These are phyloP conservation scores for Ormyrus thymus DNA, from an alignment of 2,888 invertebrate species.

Conservation along the genomic window DNA sequence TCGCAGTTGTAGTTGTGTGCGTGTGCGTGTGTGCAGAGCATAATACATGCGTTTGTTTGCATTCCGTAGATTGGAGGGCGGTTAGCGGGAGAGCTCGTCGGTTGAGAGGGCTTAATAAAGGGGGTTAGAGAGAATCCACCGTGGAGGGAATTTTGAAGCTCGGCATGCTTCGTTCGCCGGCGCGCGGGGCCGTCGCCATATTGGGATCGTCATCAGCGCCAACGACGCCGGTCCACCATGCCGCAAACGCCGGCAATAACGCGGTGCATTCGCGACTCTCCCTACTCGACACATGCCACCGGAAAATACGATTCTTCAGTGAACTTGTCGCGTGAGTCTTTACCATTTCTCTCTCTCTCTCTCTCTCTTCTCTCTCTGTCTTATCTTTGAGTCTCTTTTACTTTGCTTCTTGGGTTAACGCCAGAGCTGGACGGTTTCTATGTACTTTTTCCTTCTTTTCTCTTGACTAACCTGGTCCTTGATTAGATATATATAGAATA, in stretches of 20 bases:
- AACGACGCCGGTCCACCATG: conserved; percentile 60
- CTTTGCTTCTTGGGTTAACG: too few species aligned
- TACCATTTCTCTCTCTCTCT: neutral
- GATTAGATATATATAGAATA: too few species aligned
- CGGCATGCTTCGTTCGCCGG: conserved; percentile 70
- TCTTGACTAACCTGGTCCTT: too few species aligned
- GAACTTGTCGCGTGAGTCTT: conserved; percentile 84
- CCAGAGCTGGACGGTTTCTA: too few species aligned
- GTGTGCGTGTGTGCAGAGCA: neutral
- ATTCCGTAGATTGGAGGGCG: too few species aligned
- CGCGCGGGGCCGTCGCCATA: conserved; percentile 60
- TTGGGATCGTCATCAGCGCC: conserved; percentile 54
- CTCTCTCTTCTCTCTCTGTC: neutral
- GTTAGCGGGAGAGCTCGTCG: too few species aligned
- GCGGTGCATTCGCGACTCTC: conserved; percentile 77
- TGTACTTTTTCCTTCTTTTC: too few species aligned
- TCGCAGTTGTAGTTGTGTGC: neutral
- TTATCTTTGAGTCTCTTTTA: neutral
- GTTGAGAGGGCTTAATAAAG: too few species aligned
- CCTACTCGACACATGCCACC: conserved; percentile 84
- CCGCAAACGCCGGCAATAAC: conserved; percentile 64
- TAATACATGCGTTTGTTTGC: too few species aligned
- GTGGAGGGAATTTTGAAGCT: conserved; percentile 56
- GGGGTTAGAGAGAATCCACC: neutral
- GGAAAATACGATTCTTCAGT: conserved; percentile 83